phyloP scores from a whole-genome alignment of 2,797 vertebrate genomes.

The Danionella dracula region DNA sequence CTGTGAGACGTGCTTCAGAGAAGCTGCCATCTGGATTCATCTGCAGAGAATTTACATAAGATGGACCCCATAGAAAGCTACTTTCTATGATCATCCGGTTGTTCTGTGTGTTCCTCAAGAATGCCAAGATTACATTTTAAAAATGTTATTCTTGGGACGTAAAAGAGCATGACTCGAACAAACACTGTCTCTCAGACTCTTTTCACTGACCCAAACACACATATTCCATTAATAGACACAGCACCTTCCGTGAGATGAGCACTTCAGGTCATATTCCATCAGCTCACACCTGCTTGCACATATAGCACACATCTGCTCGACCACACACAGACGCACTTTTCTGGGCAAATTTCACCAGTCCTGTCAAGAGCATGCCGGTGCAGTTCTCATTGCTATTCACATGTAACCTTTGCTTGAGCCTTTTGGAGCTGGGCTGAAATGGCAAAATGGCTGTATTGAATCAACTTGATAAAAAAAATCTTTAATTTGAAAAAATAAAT shows the following conservation, averaged over 20 bases:
- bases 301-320: background rate
- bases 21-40: background rate
- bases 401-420: background rate
- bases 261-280: slow-evolving; percentile 8
- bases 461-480: no score
- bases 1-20: background rate
- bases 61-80: background rate
- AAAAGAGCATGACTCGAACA: background rate
- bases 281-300: background rate
- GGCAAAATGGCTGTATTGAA: background rate
- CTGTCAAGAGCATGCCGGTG: background rate
- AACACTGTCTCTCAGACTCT: slow-evolving; percentile 24
- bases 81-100: background rate
- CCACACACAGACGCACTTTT: background rate
- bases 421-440: background rate
- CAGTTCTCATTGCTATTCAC: background rate
- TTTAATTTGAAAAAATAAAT: no score
- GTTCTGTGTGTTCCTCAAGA: background rate
- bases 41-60: background rate
- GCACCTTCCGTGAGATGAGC: background rate
- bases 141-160: background rate
- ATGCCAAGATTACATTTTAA: slow-evolving; percentile 10
- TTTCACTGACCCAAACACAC: slow-evolving; percentile 29
- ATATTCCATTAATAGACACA: slow-evolving; percentile 28
- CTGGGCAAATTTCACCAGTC: background rate